Evolutionary conservation across 1,140 invertebrate genomes (phyloP).

Genomic region (Limonius californicus): DNA sequence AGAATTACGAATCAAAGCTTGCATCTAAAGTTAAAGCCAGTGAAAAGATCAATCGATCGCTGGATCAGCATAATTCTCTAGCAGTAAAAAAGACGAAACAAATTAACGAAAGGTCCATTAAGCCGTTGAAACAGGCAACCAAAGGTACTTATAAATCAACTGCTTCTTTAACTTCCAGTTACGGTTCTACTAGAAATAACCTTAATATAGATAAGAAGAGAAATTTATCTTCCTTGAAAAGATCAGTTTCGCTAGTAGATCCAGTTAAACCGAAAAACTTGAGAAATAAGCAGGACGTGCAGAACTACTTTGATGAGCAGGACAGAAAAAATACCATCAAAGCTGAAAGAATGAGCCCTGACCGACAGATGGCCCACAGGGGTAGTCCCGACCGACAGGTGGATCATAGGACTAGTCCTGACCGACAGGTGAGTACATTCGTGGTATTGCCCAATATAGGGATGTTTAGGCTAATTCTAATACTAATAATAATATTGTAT

Average conservation of each 20-base stretch:
- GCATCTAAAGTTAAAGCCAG: background rate
- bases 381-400: too few species aligned
- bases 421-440: too few species aligned
- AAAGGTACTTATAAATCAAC: slow-evolving; percentile 17
- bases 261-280: slow-evolving; percentile 27
- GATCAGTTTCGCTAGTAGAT: slow-evolving; percentile 30
- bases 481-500: too few species aligned
- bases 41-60: background rate
- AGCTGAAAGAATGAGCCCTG: background rate
- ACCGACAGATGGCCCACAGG: too few species aligned
- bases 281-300: slow-evolving; percentile 35
- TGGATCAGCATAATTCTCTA: too few species aligned
- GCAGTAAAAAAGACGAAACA: slow-evolving; percentile 18
- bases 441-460: too few species aligned
- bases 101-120: slow-evolving; percentile 19
- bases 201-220: slow-evolving; percentile 22
- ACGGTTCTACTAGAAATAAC: slow-evolving; percentile 2
- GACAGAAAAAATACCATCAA: slow-evolving; percentile 16
- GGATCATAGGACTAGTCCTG: too few species aligned
- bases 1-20: background rate
- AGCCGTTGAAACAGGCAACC: slow-evolving; percentile 19
- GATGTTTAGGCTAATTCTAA: too few species aligned
- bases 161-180: slow-evolving; percentile 24
- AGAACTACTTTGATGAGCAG: slow-evolving; percentile 31
- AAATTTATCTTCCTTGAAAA: slow-evolving; percentile 27